Base-by-base conservation (phyloP, 2,888 invertebrate species). In the Serripes groenlandicus region DNA sequence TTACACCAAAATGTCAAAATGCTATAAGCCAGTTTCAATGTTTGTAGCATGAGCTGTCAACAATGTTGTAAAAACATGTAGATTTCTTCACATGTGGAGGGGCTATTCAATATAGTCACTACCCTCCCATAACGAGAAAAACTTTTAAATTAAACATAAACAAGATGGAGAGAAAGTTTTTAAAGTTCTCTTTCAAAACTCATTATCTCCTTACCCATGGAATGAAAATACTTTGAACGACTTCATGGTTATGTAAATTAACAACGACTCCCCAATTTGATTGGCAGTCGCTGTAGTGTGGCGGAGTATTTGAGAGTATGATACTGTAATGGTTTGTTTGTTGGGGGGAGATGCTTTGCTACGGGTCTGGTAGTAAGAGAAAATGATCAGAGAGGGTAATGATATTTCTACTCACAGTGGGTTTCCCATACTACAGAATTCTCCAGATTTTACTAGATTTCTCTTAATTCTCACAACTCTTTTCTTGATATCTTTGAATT, bases 111-210 rank as follows among this genome's bases (percentile, higher is more conserved):
- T 26, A 56, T 56, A n/a, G n/a, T 9, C 60, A 60, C 9, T 30
- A 60, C 28, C 54, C 58, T 58, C 71, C 49, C 32, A 23, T 66
- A 66, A 76, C 72, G 75, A 52, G 81, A 81, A 81, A 71, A 76
- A 75, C 75, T 81, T 81, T 81, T 52, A 76, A 81, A 81, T 81
- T 54, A 81, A 81, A 75, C 52, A 64, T 52, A 81, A 68, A 81
- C 66, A 71, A 69, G 30, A 18, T 35, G 35, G 28, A n/a, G 28
- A 56, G 75, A 35, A 54, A 68, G 23, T 64, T 49, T 74, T 49
- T 70, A 70, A 54, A 54, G 2, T 64, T 37, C 37, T 15, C 64
- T 30, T n/a, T 32, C 23, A 64, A 2, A n/a, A 23, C 64, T 64
- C 35, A 34, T 64, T 23, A 18, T 30, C n/a, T 32, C 35, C 32